Evolutionary conservation across 1,140 invertebrate genomes (phyloP), one percentile per base, ranked within the genome.

Genomic region (Drosophila azteca): DNA sequence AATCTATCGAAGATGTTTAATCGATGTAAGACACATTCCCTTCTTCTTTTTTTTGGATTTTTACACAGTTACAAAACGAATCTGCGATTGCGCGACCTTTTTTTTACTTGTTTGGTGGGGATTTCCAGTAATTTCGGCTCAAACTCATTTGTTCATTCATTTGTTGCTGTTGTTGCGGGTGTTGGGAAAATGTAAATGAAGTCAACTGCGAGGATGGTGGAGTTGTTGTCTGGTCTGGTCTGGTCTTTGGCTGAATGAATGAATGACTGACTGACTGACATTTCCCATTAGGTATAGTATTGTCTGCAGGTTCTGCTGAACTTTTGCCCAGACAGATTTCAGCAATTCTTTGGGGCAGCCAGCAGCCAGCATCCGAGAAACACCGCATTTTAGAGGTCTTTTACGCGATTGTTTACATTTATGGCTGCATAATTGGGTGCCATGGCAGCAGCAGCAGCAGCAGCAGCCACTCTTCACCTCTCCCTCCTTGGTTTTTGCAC

Each of bases 361-460:
- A 5, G 4, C 24, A 24, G 22, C 22, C 22, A 62, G 63, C 52
- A 39, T 75, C 55, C 58, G 31, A 29, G 31, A 22, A 55, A 41
- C 62, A 50, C 74, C 64, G 44, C 59, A 62, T 43, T 81, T 87
- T 85, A 87, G 64, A 77, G 81, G 81, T 77, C 82, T 81, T 84
- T 80, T 74, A 72, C 26, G 67, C 83, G 83, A 87, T 87, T 87
- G 82, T 87, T 87, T 88, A 87, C 82, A 87, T 87, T 87, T 88
- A 87, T 87, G 83, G 70, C 79, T 82, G 83, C 75, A 88, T 87
- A 87, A 87, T 87, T 87, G 82, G 70, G 83, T 77, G 80, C 67
- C 80, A 67, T 68, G 64, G 44, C 46, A 41, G 24, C 43, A 39
- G 9, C 49, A 3, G 20, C 20, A 11, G 9, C 46, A 24, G 29